Evolutionary conservation across 2,113 vertebrate genomes (phyloP).

Genomic region (Platysternon megacephalum): DNA sequence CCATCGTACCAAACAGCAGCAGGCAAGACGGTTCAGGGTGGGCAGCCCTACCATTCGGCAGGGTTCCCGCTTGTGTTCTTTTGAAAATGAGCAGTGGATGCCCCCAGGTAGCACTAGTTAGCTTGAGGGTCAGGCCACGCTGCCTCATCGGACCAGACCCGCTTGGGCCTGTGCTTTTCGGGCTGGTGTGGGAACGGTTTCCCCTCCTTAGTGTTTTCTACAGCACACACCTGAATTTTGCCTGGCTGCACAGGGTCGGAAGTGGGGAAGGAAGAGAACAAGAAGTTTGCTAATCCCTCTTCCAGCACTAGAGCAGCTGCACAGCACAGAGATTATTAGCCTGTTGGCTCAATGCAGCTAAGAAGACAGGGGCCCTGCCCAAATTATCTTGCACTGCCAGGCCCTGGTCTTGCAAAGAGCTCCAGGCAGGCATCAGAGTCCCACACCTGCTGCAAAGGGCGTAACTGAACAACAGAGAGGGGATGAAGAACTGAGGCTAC

Average conservation of each 20-base stretch:
- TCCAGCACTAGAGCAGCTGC: background rate
- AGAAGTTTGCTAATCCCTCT: background rate
- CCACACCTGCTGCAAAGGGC: background rate
- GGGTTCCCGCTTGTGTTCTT: background rate
- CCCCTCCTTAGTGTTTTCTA: background rate
- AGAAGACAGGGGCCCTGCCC: background rate
- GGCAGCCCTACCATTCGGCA: too few species aligned
- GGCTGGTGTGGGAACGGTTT: background rate
- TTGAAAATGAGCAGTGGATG: background rate
- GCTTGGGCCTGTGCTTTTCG: rapidly evolving
- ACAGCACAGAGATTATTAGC: background rate
- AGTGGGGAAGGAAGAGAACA: background rate
- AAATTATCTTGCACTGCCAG: background rate
- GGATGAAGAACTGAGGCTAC: background rate
- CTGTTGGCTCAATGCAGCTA: background rate
- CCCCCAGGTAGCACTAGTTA: background rate
- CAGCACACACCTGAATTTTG: background rate
- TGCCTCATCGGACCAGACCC: rapidly evolving
- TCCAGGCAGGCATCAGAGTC: background rate
- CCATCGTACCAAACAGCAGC: background rate
- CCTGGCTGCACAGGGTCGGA: background rate
- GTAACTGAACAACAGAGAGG: background rate
- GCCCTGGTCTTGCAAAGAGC: background rate
- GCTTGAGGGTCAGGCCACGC: background rate
- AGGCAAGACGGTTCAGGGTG: background rate